Percentiles rank a stretch among this genome's conserved stretches.
Evolutionary conservation across 1,140 invertebrate species (phyloP).

Genomic region (Conus betulinus): DNA sequence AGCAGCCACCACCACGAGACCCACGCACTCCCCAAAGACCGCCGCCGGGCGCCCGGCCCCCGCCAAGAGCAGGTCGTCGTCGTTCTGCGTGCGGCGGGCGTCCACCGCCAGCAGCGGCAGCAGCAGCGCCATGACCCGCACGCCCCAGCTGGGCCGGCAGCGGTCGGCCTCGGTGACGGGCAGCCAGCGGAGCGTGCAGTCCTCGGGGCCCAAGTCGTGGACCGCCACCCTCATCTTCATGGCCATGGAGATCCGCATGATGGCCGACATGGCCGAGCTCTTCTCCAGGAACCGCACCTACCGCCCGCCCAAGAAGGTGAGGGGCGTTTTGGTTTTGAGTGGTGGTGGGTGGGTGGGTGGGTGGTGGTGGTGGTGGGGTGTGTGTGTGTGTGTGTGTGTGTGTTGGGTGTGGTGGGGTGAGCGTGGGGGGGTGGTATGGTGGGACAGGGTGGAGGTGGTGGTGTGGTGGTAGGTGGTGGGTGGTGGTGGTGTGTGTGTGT

Average conservation of each 20-base stretch:
- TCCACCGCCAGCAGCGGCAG: neutral
- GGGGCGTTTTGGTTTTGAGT: neutral
- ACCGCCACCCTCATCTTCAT: conserved; percentile 32
- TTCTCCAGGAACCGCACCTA: conserved; percentile 2
- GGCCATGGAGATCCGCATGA: conserved; percentile 31
- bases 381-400: neutral
- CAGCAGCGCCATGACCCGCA: neutral
- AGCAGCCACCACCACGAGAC: neutral
- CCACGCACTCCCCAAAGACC: neutral
- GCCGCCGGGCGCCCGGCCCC: too few species aligned
- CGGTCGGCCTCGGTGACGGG: neutral
- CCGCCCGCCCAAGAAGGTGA: neutral
- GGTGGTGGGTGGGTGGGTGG: neutral
- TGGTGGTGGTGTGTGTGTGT: neutral
- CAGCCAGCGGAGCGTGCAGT: conserved; percentile 11
- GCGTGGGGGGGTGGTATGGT: neutral
- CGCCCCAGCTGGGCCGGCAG: neutral
- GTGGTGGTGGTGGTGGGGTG: neutral
- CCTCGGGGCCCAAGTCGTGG: conserved; percentile 14
- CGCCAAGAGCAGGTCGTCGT: neutral
- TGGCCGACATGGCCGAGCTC: conserved; percentile 39
- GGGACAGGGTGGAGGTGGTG: neutral
- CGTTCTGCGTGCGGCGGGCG: neutral
- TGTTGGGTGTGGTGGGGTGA: neutral
- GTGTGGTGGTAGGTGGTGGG: neutral